Percentiles rank a stretch among this genome's conserved stretches.
Evolutionary conservation across 2,888 invertebrate species (phyloP).

Genomic region (Neocrepidodera transversa): DNA sequence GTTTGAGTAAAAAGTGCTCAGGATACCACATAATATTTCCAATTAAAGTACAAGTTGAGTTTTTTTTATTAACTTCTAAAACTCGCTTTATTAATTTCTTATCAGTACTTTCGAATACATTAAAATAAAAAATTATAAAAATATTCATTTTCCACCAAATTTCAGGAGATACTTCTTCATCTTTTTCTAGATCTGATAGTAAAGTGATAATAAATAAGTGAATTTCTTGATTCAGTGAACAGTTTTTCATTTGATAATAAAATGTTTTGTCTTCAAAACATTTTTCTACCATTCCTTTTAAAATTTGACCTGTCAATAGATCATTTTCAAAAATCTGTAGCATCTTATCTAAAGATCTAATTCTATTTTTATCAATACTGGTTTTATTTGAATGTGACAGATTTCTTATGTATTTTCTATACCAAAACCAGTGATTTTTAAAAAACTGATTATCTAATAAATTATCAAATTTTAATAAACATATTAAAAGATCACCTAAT

Average conservation of each 20-base stretch:
- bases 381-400: conserved; percentile 70
- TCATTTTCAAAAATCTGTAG: conserved; percentile 73
- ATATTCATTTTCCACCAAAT: conserved; percentile 72
- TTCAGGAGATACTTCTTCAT: conserved; percentile 64
- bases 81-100: conserved; percentile 77
- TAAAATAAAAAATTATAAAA: conserved; percentile 71
- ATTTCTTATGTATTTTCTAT: conserved; percentile 76
- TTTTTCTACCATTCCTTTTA: conserved; percentile 62
- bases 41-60: conserved; percentile 76
- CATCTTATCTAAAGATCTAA: conserved; percentile 74
- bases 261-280: conserved; percentile 52
- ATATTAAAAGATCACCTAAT: conserved; percentile 72
- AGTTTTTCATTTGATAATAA: conserved; percentile 53
- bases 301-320: conserved; percentile 74
- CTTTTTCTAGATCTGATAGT: conserved; percentile 69
- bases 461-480: conserved; percentile 73
- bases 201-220: conserved; percentile 70
- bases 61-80: conserved; percentile 80
- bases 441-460: conserved; percentile 66
- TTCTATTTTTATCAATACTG: conserved; percentile 67
- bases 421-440: conserved; percentile 78
- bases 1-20: conserved; percentile 76
- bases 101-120: conserved; percentile 79
- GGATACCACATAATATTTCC: conserved; percentile 89
- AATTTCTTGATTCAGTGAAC: conserved; percentile 66